Evolutionary conservation across 1,140 invertebrate species (phyloP).

Genomic region (Ericerus pela): DNA sequence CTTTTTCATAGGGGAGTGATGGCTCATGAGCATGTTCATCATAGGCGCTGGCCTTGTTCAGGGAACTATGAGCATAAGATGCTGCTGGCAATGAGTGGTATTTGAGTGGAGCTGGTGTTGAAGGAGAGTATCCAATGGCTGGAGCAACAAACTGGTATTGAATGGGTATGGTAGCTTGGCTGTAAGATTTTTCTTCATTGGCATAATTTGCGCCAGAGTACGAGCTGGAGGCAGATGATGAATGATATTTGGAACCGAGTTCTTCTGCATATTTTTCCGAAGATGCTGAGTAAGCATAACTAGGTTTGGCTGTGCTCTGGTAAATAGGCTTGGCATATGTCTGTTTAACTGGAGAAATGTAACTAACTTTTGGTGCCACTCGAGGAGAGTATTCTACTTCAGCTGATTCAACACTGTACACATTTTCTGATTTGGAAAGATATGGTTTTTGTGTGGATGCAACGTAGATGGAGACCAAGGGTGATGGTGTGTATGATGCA

Average conservation of each 20-base stretch:
- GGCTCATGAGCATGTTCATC: background rate
- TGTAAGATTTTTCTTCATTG: slow-evolving; percentile 3
- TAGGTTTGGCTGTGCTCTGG: background rate
- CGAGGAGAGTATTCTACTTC: background rate
- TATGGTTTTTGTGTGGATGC: background rate
- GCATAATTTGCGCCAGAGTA: background rate
- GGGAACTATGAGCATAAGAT: background rate
- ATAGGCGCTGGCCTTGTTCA: background rate
- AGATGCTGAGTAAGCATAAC: background rate
- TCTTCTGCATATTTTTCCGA: slow-evolving; percentile 5
- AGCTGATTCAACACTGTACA: background rate
- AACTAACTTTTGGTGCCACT: slow-evolving; percentile 1
- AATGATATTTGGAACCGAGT: background rate
- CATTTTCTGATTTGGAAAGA: background rate
- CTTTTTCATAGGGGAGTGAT: too few relatives aligned
- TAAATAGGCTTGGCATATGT: background rate
- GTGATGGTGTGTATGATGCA: background rate
- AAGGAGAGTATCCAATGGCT: background rate
- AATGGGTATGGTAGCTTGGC: background rate
- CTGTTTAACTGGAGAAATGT: background rate
- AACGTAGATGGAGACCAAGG: background rate
- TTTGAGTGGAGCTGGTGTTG: background rate
- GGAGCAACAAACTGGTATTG: background rate
- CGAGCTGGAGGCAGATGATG: background rate
- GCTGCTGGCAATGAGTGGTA: too few relatives aligned